These are phyloP conservation scores for Sebastes cheni DNA, from an alignment of 2,797 vertebrate genomes.

Conservation along the genomic window DNA sequence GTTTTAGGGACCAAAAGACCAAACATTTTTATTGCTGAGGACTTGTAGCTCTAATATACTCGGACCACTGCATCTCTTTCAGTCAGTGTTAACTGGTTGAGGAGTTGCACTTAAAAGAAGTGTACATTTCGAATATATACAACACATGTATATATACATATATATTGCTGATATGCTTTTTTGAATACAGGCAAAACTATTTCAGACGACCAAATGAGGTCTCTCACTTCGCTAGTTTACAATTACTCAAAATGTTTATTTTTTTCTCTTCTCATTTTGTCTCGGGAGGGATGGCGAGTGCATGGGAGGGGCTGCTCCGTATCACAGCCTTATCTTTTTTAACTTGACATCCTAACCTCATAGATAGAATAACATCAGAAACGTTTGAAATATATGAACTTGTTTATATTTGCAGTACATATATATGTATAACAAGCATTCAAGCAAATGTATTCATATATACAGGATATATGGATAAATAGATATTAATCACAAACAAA, in stretches of 20 bases:
- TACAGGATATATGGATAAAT: conserved; percentile 85
- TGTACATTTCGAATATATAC: conserved; percentile 86
- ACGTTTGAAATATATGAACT: conserved; percentile 96
- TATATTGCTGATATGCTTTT: conserved; percentile 95
- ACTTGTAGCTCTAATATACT: conserved; percentile 98
- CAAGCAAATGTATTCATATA: conserved; percentile 85
- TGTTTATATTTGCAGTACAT: conserved; percentile 97
- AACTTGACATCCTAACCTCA: conserved; percentile 86
- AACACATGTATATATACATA: conserved; percentile 85
- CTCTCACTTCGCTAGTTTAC: conserved; percentile 87
- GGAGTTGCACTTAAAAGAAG: conserved; percentile 90
- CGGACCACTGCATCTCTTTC: conserved; percentile 91
- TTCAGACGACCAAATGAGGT: conserved; percentile 84
- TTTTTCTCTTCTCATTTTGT: conserved; percentile 79
- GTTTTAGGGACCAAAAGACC: conserved; percentile 99
- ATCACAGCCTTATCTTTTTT: conserved; percentile 87
- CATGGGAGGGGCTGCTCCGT: conserved; percentile 85
- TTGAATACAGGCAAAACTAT: conserved; percentile 95
- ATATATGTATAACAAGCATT: conserved; percentile 92
- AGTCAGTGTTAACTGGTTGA: conserved; percentile 90
- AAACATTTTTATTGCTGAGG: conserved; percentile 97
- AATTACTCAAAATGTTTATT: conserved; percentile 84
- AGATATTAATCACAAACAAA: conserved; percentile 84
- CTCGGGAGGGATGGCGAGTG: conserved; percentile 80
- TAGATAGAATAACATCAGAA: conserved; percentile 92